Evolutionary conservation across 2,113 vertebrate species (phyloP), one percentile per base, ranked within the genome.

Genomic region (Ceratotherium simum): DNA sequence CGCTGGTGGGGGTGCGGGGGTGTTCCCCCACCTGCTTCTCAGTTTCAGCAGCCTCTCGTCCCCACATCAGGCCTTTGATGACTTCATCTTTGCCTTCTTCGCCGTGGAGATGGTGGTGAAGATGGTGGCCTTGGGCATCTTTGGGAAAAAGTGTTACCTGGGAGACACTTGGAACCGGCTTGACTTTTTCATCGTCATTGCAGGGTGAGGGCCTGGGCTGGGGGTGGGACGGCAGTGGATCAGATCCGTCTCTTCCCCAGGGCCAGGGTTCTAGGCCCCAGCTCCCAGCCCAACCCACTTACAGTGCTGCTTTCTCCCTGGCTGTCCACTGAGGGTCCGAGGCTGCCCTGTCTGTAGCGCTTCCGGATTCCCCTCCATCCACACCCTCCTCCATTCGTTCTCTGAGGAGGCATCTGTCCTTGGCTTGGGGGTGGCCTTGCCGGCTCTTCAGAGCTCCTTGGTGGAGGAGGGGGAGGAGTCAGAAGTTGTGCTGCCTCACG

Each of bases 61-160:
- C 42, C 62, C 67, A 69, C 67, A 75, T 56, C 98, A 99, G 99
- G 99, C 99, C 97, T 99, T 99, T 7, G 99, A 99, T 16, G 99
- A 99, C 98, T 99, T 99, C 99, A 99, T 99, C 99, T 99, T 99
- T 98, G 99, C 99, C 69, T 99, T 99, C 99, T 99, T 99, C 54
- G 99, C 99, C 0, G 99, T 99, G 98, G 99, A 99, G 99, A 99
- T 99, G 99, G 99, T 99, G 11, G 99, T 99, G 97, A 99, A 99
- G 98, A 99, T 99, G 99, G 99, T 99, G 0, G 99, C 99, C 0
- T 98, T 99, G 98, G 99, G 99, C 91, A 99, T 99, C 98, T 99
- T 99, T 84, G 99, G 99, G 91, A 99, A 99, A 98, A 99, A 99
- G 96, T 99, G 99, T 98, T 99, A 99, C 98, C 99, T 99, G 95